These are phyloP conservation scores for Agrotis exclamationis DNA, from an alignment of 2,888 invertebrate genomes.

Conservation along the genomic window DNA sequence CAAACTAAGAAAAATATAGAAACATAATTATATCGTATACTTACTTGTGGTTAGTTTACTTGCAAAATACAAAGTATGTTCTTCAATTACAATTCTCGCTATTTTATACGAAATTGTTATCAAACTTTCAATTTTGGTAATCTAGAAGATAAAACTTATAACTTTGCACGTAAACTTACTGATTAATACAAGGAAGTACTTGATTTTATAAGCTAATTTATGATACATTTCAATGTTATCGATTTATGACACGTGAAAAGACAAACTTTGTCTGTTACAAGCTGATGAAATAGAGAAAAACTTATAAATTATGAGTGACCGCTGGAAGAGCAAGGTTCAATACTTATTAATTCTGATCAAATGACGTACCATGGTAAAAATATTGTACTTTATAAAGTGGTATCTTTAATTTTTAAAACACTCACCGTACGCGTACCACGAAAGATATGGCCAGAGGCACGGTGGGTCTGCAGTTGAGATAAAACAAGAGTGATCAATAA, in stretches of 20 bases:
- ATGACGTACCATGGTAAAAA: no score
- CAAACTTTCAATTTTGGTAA: slow-evolving; percentile 31
- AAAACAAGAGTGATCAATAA: not conserved
- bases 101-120: slow-evolving; percentile 61
- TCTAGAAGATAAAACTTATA: slow-evolving; percentile 22
- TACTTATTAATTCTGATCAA: not conserved
- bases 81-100: slow-evolving; percentile 14
- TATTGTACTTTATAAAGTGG: no score
- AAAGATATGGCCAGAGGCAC: no score
- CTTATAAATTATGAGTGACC: not conserved
- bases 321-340: not conserved
- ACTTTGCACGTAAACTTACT: not conserved
- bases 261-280: not conserved
- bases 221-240: slow-evolving; percentile 22
- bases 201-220: slow-evolving; percentile 35
- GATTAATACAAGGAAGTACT: slow-evolving; percentile 23
- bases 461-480: no score
- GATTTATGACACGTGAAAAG: slow-evolving; percentile 2
- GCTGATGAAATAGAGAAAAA: slow-evolving; percentile 2
- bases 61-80: slow-evolving; percentile 56
- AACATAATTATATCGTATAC: slow-evolving; percentile 2
- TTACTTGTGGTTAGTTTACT: slow-evolving; percentile 59
- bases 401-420: no score
- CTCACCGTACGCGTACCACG: no score
- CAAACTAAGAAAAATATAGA: not conserved